Evolutionary conservation across 2,113 vertebrate species (phyloP).

Genomic region (Pterocles orientalis): DNA sequence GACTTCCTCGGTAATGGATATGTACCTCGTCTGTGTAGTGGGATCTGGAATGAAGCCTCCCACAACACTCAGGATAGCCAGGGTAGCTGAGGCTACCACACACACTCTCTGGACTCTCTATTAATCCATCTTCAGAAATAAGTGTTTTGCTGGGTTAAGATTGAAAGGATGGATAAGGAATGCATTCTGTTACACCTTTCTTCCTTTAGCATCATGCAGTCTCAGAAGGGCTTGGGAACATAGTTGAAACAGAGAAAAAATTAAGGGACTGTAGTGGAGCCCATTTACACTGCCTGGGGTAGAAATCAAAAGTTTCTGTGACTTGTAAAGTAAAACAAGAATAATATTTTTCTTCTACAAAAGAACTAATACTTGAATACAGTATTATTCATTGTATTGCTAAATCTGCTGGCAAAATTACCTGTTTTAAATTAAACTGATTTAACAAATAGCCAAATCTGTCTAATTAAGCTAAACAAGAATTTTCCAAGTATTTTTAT

Average conservation of each 20-base stretch:
- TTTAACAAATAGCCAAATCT: background rate
- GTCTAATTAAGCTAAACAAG: background rate
- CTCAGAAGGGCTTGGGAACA: background rate
- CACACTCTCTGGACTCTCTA: fast-evolving
- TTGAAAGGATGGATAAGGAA: background rate
- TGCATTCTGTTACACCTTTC: background rate
- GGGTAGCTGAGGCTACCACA: background rate
- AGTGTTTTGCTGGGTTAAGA: background rate
- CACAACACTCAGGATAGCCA: background rate
- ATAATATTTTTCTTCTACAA: background rate
- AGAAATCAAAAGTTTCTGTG: background rate
- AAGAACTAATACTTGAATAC: background rate
- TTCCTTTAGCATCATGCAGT: background rate
- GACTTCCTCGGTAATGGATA: background rate
- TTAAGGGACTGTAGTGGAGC: fast-evolving
- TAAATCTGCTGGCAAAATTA: background rate
- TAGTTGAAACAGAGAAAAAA: background rate
- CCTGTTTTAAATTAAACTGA: background rate
- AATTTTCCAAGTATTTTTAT: background rate
- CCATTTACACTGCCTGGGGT: background rate
- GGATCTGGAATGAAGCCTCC: background rate
- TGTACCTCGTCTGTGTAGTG: background rate
- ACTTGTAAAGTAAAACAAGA: background rate
- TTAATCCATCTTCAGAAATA: background rate
- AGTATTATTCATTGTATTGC: background rate